A percentile compares a stretch with the other conserved stretches of the same genome.
phyloP scores from a whole-genome alignment of 2,888 invertebrate species.

The Neocrepidodera transversa region DNA sequence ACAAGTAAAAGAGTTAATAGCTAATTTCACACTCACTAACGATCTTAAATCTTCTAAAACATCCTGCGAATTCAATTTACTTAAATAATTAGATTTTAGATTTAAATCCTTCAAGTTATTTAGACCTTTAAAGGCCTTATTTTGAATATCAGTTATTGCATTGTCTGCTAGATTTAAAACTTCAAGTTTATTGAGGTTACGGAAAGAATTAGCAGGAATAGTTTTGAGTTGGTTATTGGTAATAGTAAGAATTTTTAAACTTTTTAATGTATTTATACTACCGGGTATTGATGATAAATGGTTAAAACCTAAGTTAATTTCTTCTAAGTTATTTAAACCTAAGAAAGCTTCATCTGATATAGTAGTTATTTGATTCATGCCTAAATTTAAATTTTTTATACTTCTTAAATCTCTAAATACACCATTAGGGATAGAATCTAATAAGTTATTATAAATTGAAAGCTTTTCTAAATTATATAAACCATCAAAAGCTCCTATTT shows the following conservation, averaged over 20 bases:
- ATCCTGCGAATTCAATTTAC: conserved; percentile 30
- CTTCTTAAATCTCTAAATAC: conserved; percentile 28
- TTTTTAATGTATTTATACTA: conserved; percentile 17
- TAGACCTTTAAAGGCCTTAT: conserved; percentile 30
- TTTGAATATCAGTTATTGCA: conserved; percentile 24
- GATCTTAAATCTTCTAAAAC: conserved; percentile 27
- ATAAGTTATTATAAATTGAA: conserved; percentile 29
- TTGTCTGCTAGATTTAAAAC: conserved; percentile 35
- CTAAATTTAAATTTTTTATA: conserved; percentile 29
- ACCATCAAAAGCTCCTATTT: conserved; percentile 33
- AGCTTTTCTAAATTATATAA: conserved; percentile 32
- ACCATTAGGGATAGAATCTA: conserved; percentile 16
- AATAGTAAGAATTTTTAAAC: conserved; percentile 25
- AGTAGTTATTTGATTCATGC: conserved; percentile 29
- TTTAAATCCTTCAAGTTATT: conserved; percentile 33
- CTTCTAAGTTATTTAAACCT: conserved; percentile 27
- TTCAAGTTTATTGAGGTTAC: conserved; percentile 29
- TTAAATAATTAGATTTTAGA: conserved; percentile 36
- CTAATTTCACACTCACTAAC: conserved; percentile 28
- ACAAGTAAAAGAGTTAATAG: conserved; percentile 34
- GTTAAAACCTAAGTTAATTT: conserved; percentile 36
- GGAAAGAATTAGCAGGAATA: conserved; percentile 23
- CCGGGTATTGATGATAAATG: conserved; percentile 27
- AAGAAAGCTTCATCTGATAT: conserved; percentile 26
- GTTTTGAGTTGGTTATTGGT: conserved; percentile 35